Base-by-base conservation (phyloP, 2,113 vertebrate genomes). In the Oreochromis spilurus region DNA sequence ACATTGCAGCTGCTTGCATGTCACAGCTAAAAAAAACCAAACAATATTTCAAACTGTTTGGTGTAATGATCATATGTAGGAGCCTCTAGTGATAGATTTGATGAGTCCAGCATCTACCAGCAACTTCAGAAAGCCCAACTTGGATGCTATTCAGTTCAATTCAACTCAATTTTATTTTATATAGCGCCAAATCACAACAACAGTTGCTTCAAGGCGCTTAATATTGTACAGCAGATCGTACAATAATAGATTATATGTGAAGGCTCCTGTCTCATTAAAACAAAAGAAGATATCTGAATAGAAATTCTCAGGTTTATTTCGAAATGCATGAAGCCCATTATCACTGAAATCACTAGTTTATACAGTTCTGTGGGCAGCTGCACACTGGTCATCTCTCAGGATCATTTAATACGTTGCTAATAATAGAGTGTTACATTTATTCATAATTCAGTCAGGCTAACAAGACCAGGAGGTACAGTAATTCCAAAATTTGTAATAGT, bases 1-100 rank as follows among this genome's bases (percentile, higher is more conserved):
- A 75, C 24, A 19, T 48, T 48, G 21, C 40, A 19, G 43, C 26
- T 31, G 45, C 9, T 77, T 77, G 16, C 43, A 50, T 50, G 26
- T 31, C 16, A 77, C 70, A 4, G 2, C 26, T 50, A 29, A 77
- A 70, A 2, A 0, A 0, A 1, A 24, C 2, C 2, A 14, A 16
- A 14, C 67, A 75, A 50, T 17, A 50, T 50, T 77, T 77, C 70
- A 77, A 50, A 19, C 70, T 31, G 26, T 77, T 77, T 50, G 70
- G 26, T 50, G 16, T 50, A 50, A 77, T 50, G 45, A 12, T 77
- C 70, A 31, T 8, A 50, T 19, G 24, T 31, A 77, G 70, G 0
- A 26, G 14, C 43, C 43, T 77, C 16, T 29, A 12, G 43, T 50
- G 43, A 77, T 8, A 1, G 9, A 48, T 50, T 77, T 31, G 10